A percentile compares a stretch with the other conserved stretches of the same genome.
Conservation (phyloP, 2,797 vertebrate genomes). For the Sebastes dallii region DNA sequence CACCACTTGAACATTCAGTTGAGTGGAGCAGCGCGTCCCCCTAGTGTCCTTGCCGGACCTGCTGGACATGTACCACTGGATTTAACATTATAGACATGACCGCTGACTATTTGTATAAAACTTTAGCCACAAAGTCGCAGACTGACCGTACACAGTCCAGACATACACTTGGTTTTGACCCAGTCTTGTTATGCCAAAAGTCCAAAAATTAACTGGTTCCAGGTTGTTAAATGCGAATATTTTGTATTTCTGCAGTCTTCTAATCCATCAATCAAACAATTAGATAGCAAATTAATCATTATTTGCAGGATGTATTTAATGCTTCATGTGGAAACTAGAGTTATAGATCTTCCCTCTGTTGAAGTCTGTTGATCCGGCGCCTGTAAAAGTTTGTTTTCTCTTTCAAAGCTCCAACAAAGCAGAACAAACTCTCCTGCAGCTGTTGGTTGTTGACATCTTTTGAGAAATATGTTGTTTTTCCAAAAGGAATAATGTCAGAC, state of each 20-base stretch:
- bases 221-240: not conserved
- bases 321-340: not conserved
- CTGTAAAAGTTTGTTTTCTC: not conserved
- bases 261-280: not conserved
- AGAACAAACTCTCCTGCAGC: slow-evolving; percentile 5
- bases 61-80: no score
- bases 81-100: no score
- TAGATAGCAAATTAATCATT: not conserved
- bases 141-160: no score
- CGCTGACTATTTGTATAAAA: no score
- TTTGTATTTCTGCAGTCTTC: not conserved
- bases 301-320: not conserved
- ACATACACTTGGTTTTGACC: no score
- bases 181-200: not conserved
- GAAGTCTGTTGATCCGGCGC: not conserved
- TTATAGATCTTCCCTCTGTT: not conserved
- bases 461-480: slow-evolving; percentile 7
- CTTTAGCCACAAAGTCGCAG: no score
- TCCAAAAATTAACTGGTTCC: not conserved
- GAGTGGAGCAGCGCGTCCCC: no score
- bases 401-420: not conserved
- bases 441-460: slow-evolving; percentile 29
- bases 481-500: slow-evolving; percentile 26
- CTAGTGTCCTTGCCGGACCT: no score
- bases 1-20: no score